Evolutionary conservation across 1,140 invertebrate species (phyloP), one percentile per base, ranked within the genome.

Genomic region (Drosophila pachea): DNA sequence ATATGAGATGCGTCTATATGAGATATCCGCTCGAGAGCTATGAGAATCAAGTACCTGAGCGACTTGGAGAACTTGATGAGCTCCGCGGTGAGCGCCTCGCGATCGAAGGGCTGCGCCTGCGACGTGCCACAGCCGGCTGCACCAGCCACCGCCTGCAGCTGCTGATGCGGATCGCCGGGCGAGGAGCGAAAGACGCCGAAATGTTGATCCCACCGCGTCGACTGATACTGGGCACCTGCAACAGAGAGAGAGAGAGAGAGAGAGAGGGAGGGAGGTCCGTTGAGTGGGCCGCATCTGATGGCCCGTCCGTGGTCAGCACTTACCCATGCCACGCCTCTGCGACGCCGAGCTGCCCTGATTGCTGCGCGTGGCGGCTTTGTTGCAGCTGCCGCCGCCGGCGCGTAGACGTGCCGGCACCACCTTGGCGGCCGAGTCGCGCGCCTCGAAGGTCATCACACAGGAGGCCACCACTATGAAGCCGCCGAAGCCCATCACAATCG

Each of bases 381-480:
- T 65, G 89, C 90, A 72, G 78, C 89, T 47, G 78, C 78, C 83
- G 78, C 92, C 90, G 5, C 79, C 76, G 0, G 81, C 81, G 38
- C 94, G 92, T 32, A 94, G 92, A 32, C 94, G 91, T 0, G 95
- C 94, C 2, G 95, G 95, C 8, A 95, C 95, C 9, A 96, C 95
- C 88, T 97, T 97, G 0, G 95, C 95, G 0, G 95, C 95, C 43
- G 94, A 96, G 88, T 97, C 95, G 0, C 95, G 91, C 0, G 95
- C 95, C 87, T 97, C 96, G 78, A 97, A 97, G 0, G 96, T 97
- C 95, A 97, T 96, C n/a, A 98, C 96, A 74, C 96, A 97, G 0
- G 96, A 95, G 5, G 96, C 96, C 1, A 97, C 96, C 4, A 98
- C 95, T 59, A 97, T 96, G 83, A 98, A 97, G 12, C 95, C 96